Evolutionary conservation across 2,113 vertebrate genomes (phyloP).

Genomic region (Oplegnathus fasciatus): DNA sequence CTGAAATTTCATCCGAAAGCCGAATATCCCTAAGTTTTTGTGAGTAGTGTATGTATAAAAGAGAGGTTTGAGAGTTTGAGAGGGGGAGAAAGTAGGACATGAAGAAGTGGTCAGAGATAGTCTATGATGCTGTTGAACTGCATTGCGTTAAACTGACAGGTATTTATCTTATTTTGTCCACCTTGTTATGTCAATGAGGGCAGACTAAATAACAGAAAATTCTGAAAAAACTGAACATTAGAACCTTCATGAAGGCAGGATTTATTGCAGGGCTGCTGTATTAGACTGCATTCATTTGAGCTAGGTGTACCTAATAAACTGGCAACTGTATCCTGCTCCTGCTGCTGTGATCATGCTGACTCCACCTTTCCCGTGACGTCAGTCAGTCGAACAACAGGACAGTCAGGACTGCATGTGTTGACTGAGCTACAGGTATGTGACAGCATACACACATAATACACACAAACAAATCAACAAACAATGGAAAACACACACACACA

Average conservation of each 20-base stretch:
- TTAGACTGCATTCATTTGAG: not conserved
- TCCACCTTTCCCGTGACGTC: not conserved
- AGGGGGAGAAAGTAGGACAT: no score
- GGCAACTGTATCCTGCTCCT: not conserved
- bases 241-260: not conserved
- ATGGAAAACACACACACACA: not conserved
- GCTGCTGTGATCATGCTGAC: not conserved
- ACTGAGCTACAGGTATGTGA: conserved; percentile 2
- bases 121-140: not conserved
- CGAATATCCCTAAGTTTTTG: no score
- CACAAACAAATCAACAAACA: not conserved
- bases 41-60: no score
- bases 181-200: not conserved
- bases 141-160: not conserved
- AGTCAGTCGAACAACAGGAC: not conserved
- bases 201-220: not conserved
- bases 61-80: no score
- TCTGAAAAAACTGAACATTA: not conserved
- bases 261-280: not conserved
- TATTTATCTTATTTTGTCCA: not conserved
- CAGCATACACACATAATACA: not conserved
- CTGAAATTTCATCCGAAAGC: no score
- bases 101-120: no score
- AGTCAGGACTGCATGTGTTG: conserved; percentile 2
- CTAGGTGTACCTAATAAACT: not conserved